Percentiles rank a stretch among this genome's conserved stretches.
phyloP scores from a whole-genome alignment of 2,797 vertebrate genomes.

The Tarsius wallacei region DNA sequence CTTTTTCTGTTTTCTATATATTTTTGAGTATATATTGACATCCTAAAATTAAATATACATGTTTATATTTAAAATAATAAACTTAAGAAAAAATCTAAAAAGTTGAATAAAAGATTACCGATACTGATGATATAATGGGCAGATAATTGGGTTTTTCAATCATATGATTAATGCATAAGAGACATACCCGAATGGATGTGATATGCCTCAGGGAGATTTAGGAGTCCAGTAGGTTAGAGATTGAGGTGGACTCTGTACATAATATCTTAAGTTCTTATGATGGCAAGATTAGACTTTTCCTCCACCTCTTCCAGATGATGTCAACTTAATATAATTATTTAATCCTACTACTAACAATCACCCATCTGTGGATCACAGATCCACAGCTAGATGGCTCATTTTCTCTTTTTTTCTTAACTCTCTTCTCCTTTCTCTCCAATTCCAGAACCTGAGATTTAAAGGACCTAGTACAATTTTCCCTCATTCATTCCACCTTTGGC shows the following conservation, averaged over 20 bases:
- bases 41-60: neutral
- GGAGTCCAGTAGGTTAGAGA: neutral
- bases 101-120: neutral
- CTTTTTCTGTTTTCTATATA: neutral
- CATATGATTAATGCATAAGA: neutral
- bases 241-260: neutral
- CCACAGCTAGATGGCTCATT: neutral
- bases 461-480: neutral
- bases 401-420: neutral
- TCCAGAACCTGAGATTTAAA: neutral
- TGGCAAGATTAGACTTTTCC: neutral
- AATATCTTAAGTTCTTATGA: neutral
- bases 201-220: neutral
- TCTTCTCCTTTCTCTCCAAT: neutral
- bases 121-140: neutral
- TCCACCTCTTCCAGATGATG: neutral
- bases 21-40: neutral
- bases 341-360: neutral
- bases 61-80: neutral
- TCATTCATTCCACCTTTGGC: neutral
- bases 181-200: neutral
- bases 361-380: neutral
- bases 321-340: neutral
- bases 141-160: neutral
- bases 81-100: neutral